A percentile compares a stretch with the other conserved stretches of the same genome.
phyloP scores from a whole-genome alignment of 2,888 invertebrate species.

The Anoncus sp. region DNA sequence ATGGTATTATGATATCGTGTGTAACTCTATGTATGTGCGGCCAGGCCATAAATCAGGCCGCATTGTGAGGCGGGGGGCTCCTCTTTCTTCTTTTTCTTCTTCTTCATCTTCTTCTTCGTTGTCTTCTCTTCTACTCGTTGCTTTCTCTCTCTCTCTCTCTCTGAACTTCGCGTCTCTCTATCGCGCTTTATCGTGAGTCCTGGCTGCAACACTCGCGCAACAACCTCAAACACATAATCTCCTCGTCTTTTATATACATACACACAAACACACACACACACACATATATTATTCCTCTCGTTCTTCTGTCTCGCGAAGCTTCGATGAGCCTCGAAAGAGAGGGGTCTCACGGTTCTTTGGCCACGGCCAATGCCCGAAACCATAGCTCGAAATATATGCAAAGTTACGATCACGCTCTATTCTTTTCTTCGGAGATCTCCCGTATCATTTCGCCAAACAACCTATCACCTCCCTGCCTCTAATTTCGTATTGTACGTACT shows the following conservation, averaged over 20 bases:
- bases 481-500: slow-evolving; percentile 37
- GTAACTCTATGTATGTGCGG: slow-evolving; percentile 82
- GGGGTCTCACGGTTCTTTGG: slow-evolving; percentile 4
- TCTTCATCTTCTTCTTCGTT: slow-evolving; percentile 82
- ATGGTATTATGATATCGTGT: slow-evolving; percentile 83
- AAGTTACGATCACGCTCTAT: slow-evolving; percentile 9
- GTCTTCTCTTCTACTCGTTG: slow-evolving; percentile 82
- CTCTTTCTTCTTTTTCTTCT: slow-evolving; percentile 84
- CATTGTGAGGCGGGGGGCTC: slow-evolving; percentile 80
- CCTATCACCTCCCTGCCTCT: slow-evolving; percentile 2
- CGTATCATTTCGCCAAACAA: slow-evolving; percentile 9
- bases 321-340: slow-evolving; percentile 19
- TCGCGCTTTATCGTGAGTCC: slow-evolving; percentile 79
- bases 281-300: not conserved
- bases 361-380: not conserved
- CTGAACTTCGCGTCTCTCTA: slow-evolving; percentile 85
- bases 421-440: slow-evolving; percentile 11
- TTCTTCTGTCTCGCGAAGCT: slow-evolving; percentile 24
- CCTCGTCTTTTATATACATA: not conserved
- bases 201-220: slow-evolving; percentile 46
- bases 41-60: slow-evolving; percentile 82
- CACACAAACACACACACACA: no score
- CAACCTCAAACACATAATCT: slow-evolving; percentile 26
- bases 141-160: slow-evolving; percentile 80
- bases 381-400: slow-evolving; percentile 42